Conservation (phyloP, 2,888 invertebrate genomes). For the Lasiommata megera region DNA sequence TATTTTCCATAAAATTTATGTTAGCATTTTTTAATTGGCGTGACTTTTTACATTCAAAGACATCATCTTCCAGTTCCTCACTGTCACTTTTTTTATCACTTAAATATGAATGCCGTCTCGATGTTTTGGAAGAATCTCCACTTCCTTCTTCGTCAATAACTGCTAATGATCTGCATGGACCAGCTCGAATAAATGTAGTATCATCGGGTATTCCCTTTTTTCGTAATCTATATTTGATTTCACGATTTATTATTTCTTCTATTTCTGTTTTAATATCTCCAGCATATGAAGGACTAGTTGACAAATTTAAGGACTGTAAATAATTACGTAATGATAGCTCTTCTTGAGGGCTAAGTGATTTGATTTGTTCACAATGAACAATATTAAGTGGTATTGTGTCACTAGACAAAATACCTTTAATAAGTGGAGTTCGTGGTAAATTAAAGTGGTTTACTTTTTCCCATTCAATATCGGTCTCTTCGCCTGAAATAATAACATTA, state of each 20-base stretch:
- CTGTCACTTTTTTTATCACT: constrained; percentile 70
- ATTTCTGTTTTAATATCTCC: constrained; percentile 71
- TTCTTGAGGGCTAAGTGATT: constrained; percentile 79
- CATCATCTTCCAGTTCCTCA: constrained; percentile 76
- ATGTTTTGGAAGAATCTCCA: constrained; percentile 82
- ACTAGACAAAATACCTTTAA: constrained; percentile 61
- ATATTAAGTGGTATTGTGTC: constrained; percentile 66
- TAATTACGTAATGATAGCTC: constrained; percentile 79
- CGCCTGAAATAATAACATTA: constrained; percentile 83
- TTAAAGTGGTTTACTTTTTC: constrained; percentile 73
- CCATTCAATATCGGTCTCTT: constrained; percentile 83
- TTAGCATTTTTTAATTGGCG: constrained; percentile 1
- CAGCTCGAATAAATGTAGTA: constrained; percentile 63
- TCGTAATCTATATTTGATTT: constrained; percentile 65
- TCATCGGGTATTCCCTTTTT: constrained; percentile 69
- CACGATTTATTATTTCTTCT: constrained; percentile 67
- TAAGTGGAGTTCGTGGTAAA: constrained; percentile 46
- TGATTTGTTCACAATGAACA: constrained; percentile 61
- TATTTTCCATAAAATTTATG: constrained; percentile 44
- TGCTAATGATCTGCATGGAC: constrained; percentile 86
- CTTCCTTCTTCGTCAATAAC: constrained; percentile 90
- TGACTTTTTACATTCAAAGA: constrained; percentile 61
- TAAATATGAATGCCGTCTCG: constrained; percentile 77
- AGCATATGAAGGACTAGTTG: constrained; percentile 67
- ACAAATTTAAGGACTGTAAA: constrained; percentile 79